Evolutionary conservation across 2,113 vertebrate genomes (phyloP).

Genomic region (Myiagra hebetior): DNA sequence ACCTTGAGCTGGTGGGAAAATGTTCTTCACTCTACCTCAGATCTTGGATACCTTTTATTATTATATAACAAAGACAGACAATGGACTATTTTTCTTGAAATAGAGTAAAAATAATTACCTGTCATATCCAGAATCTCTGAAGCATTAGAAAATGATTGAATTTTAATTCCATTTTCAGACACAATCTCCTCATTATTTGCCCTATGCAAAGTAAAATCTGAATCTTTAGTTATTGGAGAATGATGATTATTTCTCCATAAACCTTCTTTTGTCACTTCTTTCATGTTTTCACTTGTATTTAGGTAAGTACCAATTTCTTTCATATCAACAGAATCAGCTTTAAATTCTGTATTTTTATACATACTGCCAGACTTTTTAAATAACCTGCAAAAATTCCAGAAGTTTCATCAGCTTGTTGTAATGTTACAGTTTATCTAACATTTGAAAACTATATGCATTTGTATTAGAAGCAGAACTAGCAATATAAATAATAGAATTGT

Average conservation of each 20-base stretch:
- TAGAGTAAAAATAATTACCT: constrained; percentile 75
- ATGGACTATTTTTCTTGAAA: constrained; percentile 22
- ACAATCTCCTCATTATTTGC: constrained; percentile 48
- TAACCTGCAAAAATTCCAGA: constrained; percentile 73
- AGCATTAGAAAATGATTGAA: constrained; percentile 72
- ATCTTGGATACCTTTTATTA: not conserved
- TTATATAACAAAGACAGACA: not conserved
- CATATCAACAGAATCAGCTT: constrained; percentile 6
- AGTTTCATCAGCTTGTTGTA: not conserved
- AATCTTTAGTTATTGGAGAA: constrained; percentile 54
- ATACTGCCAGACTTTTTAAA: constrained; percentile 72
- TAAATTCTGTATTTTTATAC: constrained; percentile 40
- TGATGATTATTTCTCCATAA: constrained; percentile 58
- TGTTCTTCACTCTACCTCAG: not conserved
- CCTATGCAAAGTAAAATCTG: constrained; percentile 59
- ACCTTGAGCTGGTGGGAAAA: not conserved
- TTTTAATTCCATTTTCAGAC: constrained; percentile 71
- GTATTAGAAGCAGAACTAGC: not conserved
- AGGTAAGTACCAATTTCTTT: constrained; percentile 15
- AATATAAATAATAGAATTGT: not conserved
- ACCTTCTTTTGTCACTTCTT: constrained; percentile 61
- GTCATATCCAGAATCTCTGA: constrained; percentile 73
- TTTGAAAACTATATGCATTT: not conserved
- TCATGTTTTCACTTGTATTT: constrained; percentile 49
- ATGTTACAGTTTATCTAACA: not conserved